Percentiles rank a stretch among this genome's conserved stretches.
These are phyloP conservation scores for Bhutanitis thaidina DNA, from an alignment of 2,888 invertebrate species.

Conservation along the genomic window DNA sequence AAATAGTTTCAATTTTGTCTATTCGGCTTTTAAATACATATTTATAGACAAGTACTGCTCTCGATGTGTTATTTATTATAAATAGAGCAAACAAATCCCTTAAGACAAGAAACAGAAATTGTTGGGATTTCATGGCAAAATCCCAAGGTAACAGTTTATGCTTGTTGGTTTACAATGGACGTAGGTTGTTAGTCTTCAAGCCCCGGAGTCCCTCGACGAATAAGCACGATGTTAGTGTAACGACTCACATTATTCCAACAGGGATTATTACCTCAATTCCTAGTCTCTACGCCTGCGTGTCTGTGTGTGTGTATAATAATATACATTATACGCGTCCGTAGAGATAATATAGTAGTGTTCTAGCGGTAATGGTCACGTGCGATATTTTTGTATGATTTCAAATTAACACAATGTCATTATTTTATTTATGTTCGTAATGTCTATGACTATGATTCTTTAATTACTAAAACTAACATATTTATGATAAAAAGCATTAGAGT, in stretches of 20 bases:
- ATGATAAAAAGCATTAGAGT: too few species aligned
- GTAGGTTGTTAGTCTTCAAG: constrained; percentile 8
- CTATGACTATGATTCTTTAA: too few species aligned
- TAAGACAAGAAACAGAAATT: not conserved
- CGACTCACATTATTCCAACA: constrained; percentile 13
- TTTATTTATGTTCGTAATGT: too few species aligned
- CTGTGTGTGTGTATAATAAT: not conserved
- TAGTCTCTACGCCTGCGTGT: not conserved
- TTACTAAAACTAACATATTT: too few species aligned
- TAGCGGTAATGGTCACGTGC: not conserved
- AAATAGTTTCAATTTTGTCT: too few species aligned
- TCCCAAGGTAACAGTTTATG: constrained; percentile 7
- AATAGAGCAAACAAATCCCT: not conserved
- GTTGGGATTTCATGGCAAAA: not conserved
- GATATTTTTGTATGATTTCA: not conserved
- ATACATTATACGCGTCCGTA: too few species aligned
- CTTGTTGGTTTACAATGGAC: constrained; percentile 12
- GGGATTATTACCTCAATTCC: constrained; percentile 11
- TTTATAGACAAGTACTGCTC: too few species aligned
- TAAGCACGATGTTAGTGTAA: constrained; percentile 13
- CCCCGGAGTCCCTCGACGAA: constrained; percentile 2
- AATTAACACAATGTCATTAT: too few species aligned
- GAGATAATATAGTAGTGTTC: not conserved
- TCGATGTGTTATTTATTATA: not conserved
- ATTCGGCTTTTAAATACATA: too few species aligned